Percentiles rank a stretch among this genome's conserved stretches.
These are phyloP conservation scores for Molossus alvarezi DNA, from an alignment of 2,797 vertebrate species.

Conservation along the genomic window DNA sequence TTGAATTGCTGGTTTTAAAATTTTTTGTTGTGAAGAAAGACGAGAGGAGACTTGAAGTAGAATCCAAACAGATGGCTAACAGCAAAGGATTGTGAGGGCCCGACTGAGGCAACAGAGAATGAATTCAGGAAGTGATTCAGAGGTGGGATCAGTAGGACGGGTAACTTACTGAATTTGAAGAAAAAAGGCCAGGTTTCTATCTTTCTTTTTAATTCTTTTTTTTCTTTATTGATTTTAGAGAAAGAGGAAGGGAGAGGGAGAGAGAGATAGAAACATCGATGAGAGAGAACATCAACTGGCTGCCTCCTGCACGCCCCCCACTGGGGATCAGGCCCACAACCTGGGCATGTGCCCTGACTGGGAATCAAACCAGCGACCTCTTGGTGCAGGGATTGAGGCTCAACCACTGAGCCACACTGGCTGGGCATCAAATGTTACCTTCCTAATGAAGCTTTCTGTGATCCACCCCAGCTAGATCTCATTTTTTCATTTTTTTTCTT, in stretches of 20 bases:
- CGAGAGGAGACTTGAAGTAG: neutral
- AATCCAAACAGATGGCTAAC: constrained; percentile 16
- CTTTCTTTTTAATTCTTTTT: neutral
- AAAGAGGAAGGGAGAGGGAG: no score
- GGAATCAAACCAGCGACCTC: neutral
- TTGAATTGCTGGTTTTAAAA: neutral
- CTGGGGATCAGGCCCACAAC: no score
- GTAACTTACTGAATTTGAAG: constrained; percentile 1
- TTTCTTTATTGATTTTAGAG: no score
- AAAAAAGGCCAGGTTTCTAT: neutral
- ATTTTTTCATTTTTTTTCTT: neutral
- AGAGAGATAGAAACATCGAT: no score
- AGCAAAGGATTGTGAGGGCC: neutral
- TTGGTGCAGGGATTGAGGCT: neutral
- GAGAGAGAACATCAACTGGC: no score
- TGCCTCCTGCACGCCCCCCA: no score
- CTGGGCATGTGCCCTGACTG: neutral
- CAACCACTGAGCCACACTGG: neutral
- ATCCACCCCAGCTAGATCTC: neutral
- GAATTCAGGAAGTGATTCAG: constrained; percentile 2
- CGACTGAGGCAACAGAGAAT: neutral
- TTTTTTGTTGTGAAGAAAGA: neutral
- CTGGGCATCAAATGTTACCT: neutral
- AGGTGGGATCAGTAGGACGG: neutral
- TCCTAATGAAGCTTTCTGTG: neutral